Conservation (phyloP, 2,113 vertebrate genomes). For the Zosterops hypoxanthus region DNA sequence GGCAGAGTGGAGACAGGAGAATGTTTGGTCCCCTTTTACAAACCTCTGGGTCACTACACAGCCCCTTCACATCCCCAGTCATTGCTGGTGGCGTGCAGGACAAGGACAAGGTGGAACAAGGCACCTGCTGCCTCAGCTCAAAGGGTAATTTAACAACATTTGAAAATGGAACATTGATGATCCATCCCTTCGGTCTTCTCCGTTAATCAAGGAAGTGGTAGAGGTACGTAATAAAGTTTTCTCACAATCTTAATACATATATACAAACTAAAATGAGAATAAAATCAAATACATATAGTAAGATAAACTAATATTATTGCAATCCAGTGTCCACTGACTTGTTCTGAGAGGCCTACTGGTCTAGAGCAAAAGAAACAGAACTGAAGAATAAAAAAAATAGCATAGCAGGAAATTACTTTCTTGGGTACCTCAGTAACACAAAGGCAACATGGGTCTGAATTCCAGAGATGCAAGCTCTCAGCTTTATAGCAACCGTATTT, state of each 20-base stretch:
- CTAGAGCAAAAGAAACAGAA: neutral
- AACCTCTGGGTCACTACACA: neutral
- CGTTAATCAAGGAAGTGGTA: neutral
- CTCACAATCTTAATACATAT: neutral
- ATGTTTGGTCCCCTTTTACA: neutral
- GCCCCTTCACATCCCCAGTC: neutral
- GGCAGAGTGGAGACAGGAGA: neutral
- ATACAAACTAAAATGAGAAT: neutral
- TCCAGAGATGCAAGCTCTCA: neutral
- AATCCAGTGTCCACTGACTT: neutral
- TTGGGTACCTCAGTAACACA: neutral
- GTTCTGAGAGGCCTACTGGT: neutral
- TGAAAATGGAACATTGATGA: neutral
- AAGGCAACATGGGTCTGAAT: neutral
- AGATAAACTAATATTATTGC: neutral
- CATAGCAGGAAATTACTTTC: neutral
- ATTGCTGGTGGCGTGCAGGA: neutral
- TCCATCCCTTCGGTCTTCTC: neutral
- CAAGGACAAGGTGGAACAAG: neutral
- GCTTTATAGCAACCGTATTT: constrained; percentile 9
- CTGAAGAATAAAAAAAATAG: neutral
- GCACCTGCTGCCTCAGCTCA: neutral
- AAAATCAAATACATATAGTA: neutral
- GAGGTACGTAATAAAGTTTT: neutral
- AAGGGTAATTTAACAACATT: neutral